These are phyloP conservation scores for Tyto alba DNA, from an alignment of 2,113 vertebrate genomes.

Conservation along the genomic window DNA sequence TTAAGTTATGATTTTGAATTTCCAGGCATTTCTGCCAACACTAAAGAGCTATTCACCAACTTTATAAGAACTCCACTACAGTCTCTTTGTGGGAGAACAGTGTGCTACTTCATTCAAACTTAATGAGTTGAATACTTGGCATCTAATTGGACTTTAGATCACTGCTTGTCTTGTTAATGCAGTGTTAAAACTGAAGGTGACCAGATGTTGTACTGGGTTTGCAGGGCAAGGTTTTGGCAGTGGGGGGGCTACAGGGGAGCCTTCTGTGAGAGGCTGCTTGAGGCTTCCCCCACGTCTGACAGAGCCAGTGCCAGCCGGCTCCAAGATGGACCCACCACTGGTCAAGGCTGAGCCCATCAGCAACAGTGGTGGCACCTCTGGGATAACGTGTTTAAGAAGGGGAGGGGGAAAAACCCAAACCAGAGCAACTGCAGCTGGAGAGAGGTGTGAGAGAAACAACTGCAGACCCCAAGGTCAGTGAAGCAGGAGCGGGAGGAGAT, in stretches of 20 bases:
- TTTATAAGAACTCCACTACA: neutral
- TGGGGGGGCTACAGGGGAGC: neutral
- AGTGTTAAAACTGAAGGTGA: constrained; percentile 1
- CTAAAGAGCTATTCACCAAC: neutral
- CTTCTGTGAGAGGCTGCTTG: neutral
- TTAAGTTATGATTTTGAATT: neutral
- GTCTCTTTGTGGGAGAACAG: neutral
- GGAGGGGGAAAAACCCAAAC: neutral
- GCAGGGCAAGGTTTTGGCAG: neutral
- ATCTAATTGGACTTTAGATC: neutral
- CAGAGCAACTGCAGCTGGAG: neutral
- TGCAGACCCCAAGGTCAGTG: neutral
- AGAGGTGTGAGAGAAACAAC: neutral
- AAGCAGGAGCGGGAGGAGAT: neutral
- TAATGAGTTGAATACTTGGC: neutral
- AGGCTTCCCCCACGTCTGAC: neutral
- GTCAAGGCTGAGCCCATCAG: neutral
- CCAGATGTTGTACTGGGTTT: neutral
- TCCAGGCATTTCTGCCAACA: neutral
- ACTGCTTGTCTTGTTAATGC: neutral
- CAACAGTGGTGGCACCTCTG: no score
- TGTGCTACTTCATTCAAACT: neutral
- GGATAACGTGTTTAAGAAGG: neutral
- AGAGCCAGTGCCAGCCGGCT: no score
- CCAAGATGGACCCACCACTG: neutral